phyloP scores from a whole-genome alignment of 2,797 vertebrate species.

The Anomalospiza imberbis region DNA sequence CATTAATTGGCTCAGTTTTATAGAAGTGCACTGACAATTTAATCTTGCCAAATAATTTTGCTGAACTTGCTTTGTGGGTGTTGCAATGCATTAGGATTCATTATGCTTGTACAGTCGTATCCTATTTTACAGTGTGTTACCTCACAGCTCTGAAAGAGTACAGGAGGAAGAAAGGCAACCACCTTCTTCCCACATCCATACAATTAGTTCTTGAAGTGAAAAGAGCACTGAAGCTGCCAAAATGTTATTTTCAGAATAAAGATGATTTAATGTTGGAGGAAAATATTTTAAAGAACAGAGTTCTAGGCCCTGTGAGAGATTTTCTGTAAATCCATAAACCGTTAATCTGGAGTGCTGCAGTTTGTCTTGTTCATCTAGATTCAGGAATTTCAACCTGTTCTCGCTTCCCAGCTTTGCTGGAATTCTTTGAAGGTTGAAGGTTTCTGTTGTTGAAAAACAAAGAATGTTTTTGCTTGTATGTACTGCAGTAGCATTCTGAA shows the following conservation, averaged over 20 bases:
- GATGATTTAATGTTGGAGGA: background rate
- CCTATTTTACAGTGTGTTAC: background rate
- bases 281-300: background rate
- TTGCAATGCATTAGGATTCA: background rate
- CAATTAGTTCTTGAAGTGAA: background rate
- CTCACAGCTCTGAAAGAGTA: background rate
- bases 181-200: background rate
- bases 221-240: background rate
- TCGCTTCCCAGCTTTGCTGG: background rate
- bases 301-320: background rate
- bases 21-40: background rate
- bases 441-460: background rate
- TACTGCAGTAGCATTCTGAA: background rate
- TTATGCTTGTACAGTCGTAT: background rate
- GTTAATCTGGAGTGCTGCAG: background rate
- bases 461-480: background rate
- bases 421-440: background rate
- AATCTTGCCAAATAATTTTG: background rate
- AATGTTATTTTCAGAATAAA: background rate
- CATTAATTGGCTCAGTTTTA: background rate
- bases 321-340: background rate
- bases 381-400: background rate
- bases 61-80: background rate
- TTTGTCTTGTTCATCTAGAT: background rate
- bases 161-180: background rate